These are phyloP conservation scores for Tipula lateralis DNA, from an alignment of 2,888 invertebrate species.

Conservation along the genomic window DNA sequence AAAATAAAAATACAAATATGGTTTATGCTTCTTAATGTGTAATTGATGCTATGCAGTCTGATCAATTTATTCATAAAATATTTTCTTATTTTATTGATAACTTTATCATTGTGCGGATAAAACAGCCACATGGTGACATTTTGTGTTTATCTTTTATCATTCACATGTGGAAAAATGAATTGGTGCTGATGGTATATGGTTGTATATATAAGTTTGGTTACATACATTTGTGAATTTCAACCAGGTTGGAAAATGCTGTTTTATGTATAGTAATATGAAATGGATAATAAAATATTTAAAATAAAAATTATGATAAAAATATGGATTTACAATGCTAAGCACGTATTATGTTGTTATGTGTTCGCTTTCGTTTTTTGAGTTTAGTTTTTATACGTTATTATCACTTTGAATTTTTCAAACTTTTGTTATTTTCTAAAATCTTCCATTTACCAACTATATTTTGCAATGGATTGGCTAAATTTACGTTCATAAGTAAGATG, in stretches of 20 bases:
- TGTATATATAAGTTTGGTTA: background rate
- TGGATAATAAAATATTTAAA: background rate
- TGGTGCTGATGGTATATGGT: background rate
- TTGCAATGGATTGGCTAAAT: too few species aligned
- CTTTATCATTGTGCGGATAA: background rate
- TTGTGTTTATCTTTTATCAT: background rate
- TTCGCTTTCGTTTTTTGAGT: background rate
- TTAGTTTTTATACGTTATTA: background rate
- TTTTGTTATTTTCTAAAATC: too few species aligned
- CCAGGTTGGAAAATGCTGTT: background rate
- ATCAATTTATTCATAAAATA: background rate
- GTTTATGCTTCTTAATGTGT: background rate
- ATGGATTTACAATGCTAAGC: background rate
- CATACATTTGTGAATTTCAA: too few species aligned
- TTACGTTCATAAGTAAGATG: too few species aligned
- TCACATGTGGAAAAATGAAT: background rate
- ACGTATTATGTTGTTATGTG: background rate
- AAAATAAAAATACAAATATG: too few species aligned
- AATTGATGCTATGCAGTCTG: conserved; percentile 11
- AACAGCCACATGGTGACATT: background rate
- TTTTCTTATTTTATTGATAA: background rate
- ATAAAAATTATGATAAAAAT: background rate
- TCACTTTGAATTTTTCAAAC: background rate
- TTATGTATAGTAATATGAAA: background rate
- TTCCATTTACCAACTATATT: too few species aligned